Evolutionary conservation across 1,140 invertebrate genomes (phyloP).

Genomic region (Meloidogyne floridensis): DNA sequence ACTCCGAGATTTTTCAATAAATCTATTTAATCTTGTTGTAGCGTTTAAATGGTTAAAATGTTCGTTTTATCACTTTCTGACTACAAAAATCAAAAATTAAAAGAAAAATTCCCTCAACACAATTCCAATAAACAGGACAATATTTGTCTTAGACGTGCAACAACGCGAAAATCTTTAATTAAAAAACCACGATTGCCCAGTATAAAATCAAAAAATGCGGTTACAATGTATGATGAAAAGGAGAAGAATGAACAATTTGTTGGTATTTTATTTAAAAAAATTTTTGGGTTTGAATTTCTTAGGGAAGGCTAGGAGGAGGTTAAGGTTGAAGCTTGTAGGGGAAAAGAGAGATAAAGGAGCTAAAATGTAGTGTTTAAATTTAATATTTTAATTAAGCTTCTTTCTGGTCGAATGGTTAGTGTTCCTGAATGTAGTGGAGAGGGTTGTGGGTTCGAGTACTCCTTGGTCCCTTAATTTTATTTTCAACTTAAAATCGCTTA

Average conservation of each 20-base stretch:
- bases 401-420: not conserved
- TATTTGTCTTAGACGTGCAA: not conserved
- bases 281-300: not conserved
- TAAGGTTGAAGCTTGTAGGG: not conserved
- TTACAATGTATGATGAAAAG: not conserved
- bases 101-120: not conserved
- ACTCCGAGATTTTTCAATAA: not conserved
- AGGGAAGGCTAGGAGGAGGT: not conserved
- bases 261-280: not conserved
- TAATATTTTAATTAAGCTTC: no score
- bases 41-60: not conserved
- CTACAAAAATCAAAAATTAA: not conserved
- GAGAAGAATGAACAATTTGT: not conserved
- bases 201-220: not conserved
- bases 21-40: not conserved
- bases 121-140: not conserved
- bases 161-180: slow-evolving; percentile 1
- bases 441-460: not conserved
- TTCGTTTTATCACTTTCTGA: slow-evolving; percentile 6
- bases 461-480: not conserved
- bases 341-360: no score
- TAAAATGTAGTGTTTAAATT: no score
- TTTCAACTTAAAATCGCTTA: not conserved
- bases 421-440: not conserved
- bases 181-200: not conserved